A percentile compares a stretch with the other conserved stretches of the same genome.
Evolutionary conservation across 1,140 invertebrate species (phyloP).

Genomic region (Rhyzopertha dominica): DNA sequence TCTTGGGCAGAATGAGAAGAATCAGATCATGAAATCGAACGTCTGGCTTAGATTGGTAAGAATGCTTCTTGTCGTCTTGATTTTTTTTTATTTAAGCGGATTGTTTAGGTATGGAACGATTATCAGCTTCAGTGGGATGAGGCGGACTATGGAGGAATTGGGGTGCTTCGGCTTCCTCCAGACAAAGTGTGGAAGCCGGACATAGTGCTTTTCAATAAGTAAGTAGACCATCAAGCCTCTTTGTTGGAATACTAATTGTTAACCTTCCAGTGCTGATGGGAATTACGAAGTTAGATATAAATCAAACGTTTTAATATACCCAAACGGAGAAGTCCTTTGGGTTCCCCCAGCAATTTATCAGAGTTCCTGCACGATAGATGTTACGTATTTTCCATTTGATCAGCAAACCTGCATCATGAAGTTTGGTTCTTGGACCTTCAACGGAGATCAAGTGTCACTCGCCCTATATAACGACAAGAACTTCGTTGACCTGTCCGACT

Average conservation of each 20-base stretch:
- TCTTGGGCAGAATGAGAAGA: conserved; percentile 96
- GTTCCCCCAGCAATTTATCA: conserved; percentile 98
- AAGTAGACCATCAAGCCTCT: too few species aligned
- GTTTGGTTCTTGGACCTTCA: conserved; percentile 99
- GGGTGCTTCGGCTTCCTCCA: conserved; percentile 88
- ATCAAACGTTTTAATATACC: conserved; percentile 94
- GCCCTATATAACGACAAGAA: conserved; percentile 92
- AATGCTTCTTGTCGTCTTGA: neutral
- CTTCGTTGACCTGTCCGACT: conserved; percentile 93
- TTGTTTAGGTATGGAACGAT: conserved; percentile 83
- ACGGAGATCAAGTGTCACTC: conserved; percentile 93
- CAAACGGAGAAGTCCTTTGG: conserved; percentile 89
- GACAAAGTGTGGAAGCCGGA: conserved; percentile 99
- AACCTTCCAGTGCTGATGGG: conserved; percentile 78
- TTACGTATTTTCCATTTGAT: conserved; percentile 98
- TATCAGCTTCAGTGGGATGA: conserved; percentile 98
- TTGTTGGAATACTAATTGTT: conserved; percentile 15
- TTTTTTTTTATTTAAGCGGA: neutral
- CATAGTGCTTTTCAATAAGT: conserved; percentile 99
- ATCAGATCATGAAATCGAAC: conserved; percentile 99
- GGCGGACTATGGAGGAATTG: conserved; percentile 95
- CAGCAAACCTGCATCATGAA: conserved; percentile 99
- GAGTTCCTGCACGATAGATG: conserved; percentile 98
- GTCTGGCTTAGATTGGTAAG: conserved; percentile 91
- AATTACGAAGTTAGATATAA: conserved; percentile 97